Percentiles rank a stretch among this genome's conserved stretches.
phyloP scores from a whole-genome alignment of 2,113 vertebrate genomes.

The Alectura lathami region DNA sequence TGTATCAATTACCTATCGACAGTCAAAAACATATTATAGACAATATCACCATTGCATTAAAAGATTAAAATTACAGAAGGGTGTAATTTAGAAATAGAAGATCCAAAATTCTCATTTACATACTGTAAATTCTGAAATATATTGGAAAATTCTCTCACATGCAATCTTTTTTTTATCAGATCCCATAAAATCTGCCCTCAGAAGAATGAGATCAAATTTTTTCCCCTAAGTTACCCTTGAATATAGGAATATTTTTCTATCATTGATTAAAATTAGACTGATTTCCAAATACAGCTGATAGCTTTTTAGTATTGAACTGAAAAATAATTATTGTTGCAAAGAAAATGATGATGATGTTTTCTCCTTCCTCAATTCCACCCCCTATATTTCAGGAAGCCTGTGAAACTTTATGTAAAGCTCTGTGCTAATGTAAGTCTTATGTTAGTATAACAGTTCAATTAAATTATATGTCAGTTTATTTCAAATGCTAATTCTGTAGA shows the following conservation, averaged over 20 bases:
- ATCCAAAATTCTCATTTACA: neutral
- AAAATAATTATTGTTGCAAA: neutral
- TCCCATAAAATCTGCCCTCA: neutral
- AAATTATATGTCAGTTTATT: neutral
- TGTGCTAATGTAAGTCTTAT: neutral
- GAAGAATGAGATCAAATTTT: neutral
- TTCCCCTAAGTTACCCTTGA: neutral
- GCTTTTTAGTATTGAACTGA: neutral
- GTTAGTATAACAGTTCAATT: neutral
- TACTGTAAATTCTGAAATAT: neutral
- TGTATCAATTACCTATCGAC: neutral
- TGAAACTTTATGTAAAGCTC: neutral
- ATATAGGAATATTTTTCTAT: neutral
- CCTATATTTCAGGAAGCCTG: neutral
- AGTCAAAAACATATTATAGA: neutral
- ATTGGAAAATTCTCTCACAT: neutral
- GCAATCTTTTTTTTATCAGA: neutral
- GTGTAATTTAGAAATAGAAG: neutral
- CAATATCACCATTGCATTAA: neutral
- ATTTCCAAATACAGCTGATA: neutral
- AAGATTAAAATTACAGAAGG: neutral
- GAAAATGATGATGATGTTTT: neutral
- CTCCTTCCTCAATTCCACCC: neutral
- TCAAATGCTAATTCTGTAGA: neutral
- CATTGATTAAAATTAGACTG: neutral